Evolutionary conservation across 2,113 vertebrate species (phyloP), one percentile per base, ranked within the genome.

Genomic region (Periophthalmodon schlosseri): DNA sequence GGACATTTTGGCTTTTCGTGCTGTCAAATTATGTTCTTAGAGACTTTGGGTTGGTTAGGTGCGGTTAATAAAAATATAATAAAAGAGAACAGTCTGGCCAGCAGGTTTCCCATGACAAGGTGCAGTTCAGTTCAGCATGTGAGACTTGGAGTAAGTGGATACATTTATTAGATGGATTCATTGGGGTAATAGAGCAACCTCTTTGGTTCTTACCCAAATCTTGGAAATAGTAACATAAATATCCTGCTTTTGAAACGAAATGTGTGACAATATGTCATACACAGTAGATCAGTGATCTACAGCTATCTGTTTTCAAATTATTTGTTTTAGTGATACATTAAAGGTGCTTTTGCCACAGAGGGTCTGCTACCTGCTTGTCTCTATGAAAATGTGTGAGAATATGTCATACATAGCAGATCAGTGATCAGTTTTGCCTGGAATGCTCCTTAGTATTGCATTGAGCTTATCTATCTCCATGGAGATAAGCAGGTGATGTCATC

Each of bases 1-100:
- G 70, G 54, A 36, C 56, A 8, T 57, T 57, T 46, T 20, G 54
- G 12, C 57, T 61, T 46, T 44, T 46, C 13, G 23, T 66, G 5
- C 52, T 16, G n/a, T 77, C 66, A 63, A 52, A 20, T 75, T 81
- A 74, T 66, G 23, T 68, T 75, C 16, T 20, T 57, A 56, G 39
- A 57, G 7, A 65, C 13, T 20, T 28, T 4, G 61, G 64, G 24
- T 39, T 69, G 34, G 33, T 34, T 69, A 50, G 64, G 70, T 68
- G 54, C 23, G 47, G 21, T 33, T 78, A 68, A 75, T 72, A 24
- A 44, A 72, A 57, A 57, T 57, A n/a, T 57, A 57, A 15, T 28
- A 28, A 7, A 60, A 28, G n/a, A 11, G 20, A 21, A 8, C 16
- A 20, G 52, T 56, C 20, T 56, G 52, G 52, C 20, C 52, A 56